phyloP scores from a whole-genome alignment of 2,113 vertebrate species.

The Osmerus eperlanus region DNA sequence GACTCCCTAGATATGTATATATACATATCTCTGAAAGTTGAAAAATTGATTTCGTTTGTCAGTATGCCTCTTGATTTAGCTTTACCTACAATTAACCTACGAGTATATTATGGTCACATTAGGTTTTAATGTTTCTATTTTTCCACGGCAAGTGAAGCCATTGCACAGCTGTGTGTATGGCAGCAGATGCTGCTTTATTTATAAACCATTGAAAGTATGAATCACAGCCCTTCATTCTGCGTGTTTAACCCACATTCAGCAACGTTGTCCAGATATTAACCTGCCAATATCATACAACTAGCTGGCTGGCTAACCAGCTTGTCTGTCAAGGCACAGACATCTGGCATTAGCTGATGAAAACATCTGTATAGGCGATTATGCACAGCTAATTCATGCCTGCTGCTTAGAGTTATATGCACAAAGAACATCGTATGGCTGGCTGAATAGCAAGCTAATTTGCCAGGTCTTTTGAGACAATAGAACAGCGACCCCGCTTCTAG shows the following conservation, averaged over 20 bases:
- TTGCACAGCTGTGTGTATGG: background rate
- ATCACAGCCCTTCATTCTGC: background rate
- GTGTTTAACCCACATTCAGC: background rate
- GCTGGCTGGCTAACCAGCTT: constrained; percentile 41
- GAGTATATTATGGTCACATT: background rate
- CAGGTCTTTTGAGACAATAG: background rate
- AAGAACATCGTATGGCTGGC: background rate
- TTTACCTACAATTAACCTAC: too few species aligned
- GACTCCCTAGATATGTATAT: too few species aligned
- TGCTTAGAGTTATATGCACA: background rate
- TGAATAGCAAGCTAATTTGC: too few species aligned
- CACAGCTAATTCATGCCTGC: background rate
- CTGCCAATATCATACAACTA: constrained; percentile 24
- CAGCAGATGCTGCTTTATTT: too few species aligned
- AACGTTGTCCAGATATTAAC: background rate
- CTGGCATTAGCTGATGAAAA: constrained; percentile 40
- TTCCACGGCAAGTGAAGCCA: too few species aligned
- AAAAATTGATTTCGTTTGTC: too few species aligned
- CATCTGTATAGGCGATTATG: constrained; percentile 46
- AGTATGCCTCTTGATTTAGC: too few species aligned
- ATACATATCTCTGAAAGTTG: too few species aligned
- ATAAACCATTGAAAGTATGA: too few species aligned
- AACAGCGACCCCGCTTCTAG: background rate
- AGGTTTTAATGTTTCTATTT: background rate
- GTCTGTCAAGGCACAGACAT: constrained; percentile 43